Evolutionary conservation across 1,140 invertebrate genomes (phyloP), one percentile per base, ranked within the genome.

Genomic region (Drosophila melanica): DNA sequence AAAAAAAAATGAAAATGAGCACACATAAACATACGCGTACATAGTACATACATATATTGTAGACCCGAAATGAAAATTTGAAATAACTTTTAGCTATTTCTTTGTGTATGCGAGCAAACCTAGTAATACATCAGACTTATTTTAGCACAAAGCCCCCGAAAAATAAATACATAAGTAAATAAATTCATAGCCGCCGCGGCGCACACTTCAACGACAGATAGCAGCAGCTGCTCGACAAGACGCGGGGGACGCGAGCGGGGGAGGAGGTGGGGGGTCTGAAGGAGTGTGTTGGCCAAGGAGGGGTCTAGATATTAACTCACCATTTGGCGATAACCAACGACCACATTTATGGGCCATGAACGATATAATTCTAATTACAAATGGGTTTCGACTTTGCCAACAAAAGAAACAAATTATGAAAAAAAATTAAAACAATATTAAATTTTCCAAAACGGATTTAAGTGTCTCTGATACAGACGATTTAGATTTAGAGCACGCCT

Each of bases 121-220:
- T 75, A 86, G 81, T 86, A 86, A 86, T 81, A 85, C 64, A 80
- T 84, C 72, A 69, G 79, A 85, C 81, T 86, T 86, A 85, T 72
- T 85, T 85, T 85, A 85, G 81, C 81, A 81, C 75, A 69, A 86
- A 85, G 75, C 75, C 77, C 79, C 75, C 48, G 63, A 63, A 79
- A 79, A 85, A 73, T 47, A 60, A 68, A 74, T 60, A 73, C 64
- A 73, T 67, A 80, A 84, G 79, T 81, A 81, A 71, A 78, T 75
- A 78, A 81, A 72, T 81, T 81, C 64, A 78, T 72, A 81, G 68
- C 59, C 63, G 58, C 57, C 57, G 64, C 70, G 51, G 64, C 70
- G 51, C 55, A 65, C 59, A 63, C 53, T 58, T 18, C 30, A 44
- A 41, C 51, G 48, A 58, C 44, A 77, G 75, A 77, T 77, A 77